Evolutionary conservation across 1,140 invertebrate genomes (phyloP).

Genomic region (Habropoda laboriosa): DNA sequence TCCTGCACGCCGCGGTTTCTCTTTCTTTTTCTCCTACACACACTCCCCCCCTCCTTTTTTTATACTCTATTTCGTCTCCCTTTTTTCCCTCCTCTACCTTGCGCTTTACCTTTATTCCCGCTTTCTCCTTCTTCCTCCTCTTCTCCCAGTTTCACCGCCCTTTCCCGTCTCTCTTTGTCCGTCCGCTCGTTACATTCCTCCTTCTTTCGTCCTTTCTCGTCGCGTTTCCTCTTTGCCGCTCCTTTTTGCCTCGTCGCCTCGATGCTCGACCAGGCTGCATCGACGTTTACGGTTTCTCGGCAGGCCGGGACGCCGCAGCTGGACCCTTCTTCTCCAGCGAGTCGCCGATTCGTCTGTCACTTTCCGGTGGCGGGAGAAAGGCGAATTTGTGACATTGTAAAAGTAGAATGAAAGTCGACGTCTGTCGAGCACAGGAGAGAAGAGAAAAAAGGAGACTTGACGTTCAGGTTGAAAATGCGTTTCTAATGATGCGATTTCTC

Average conservation of each 20-base stretch:
- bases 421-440: too few relatives aligned
- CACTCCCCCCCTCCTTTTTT: background rate
- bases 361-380: slow-evolving; percentile 23
- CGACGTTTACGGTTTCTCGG: slow-evolving; percentile 38
- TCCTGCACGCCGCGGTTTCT: slow-evolving; percentile 15
- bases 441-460: background rate
- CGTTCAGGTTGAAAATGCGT: background rate
- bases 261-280: slow-evolving; percentile 9
- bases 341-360: slow-evolving; percentile 47
- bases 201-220: too few relatives aligned
- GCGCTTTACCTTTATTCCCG: background rate
- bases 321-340: slow-evolving; percentile 8
- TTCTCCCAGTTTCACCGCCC: slow-evolving; percentile 1
- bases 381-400: background rate
- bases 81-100: background rate
- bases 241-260: background rate
- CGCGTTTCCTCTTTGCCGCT: background rate
- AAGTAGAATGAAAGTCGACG: background rate
- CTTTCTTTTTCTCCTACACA: slow-evolving; percentile 8
- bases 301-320: slow-evolving; percentile 31
- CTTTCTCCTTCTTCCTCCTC: slow-evolving; percentile 8
- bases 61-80: background rate
- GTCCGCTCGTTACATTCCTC: background rate
- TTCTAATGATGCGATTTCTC: background rate
- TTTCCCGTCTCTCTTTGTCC: background rate